These are phyloP conservation scores for Drosophila kikkawai DNA, from an alignment of 1,140 invertebrate genomes.

Conservation along the genomic window DNA sequence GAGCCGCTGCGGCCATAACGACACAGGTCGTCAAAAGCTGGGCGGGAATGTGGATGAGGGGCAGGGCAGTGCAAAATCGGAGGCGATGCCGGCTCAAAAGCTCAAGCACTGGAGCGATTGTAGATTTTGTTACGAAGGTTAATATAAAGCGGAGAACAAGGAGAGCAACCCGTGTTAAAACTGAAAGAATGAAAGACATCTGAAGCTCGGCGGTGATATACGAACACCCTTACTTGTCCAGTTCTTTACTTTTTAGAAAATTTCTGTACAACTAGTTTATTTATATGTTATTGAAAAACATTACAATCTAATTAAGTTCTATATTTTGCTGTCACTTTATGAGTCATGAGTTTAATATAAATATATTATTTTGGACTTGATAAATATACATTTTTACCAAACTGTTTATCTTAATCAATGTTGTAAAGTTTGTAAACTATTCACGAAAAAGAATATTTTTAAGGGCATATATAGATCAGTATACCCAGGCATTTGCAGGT, in stretches of 20 bases:
- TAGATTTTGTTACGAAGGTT: slow-evolving; percentile 70
- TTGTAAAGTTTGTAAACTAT: not conserved
- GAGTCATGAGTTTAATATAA: too few species aligned
- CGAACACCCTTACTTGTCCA: slow-evolving; percentile 18
- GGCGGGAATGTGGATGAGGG: slow-evolving; percentile 19
- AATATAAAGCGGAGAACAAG: slow-evolving; percentile 58
- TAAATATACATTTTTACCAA: not conserved
- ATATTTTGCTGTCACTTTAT: too few species aligned
- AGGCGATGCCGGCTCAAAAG: slow-evolving; percentile 55
- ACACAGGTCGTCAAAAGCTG: slow-evolving; percentile 38
- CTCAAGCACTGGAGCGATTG: slow-evolving; percentile 59
- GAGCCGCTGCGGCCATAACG: slow-evolving; percentile 30
- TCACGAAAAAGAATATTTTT: slow-evolving; percentile 1
- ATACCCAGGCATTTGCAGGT: slow-evolving; percentile 48
- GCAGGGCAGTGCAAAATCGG: slow-evolving; percentile 35
- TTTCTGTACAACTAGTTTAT: not conserved
- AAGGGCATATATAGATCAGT: slow-evolving; percentile 3
- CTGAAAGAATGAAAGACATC: slow-evolving; percentile 36
- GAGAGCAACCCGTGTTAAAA: slow-evolving; percentile 60
- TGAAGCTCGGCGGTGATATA: not conserved
- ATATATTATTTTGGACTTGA: not conserved
- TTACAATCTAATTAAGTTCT: not conserved
- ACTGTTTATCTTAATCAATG: not conserved
- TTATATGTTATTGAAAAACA: not conserved
- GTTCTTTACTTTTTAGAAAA: not conserved